Evolutionary conservation across 2,797 vertebrate species (phyloP).

Genomic region (Leuciscus waleckii): DNA sequence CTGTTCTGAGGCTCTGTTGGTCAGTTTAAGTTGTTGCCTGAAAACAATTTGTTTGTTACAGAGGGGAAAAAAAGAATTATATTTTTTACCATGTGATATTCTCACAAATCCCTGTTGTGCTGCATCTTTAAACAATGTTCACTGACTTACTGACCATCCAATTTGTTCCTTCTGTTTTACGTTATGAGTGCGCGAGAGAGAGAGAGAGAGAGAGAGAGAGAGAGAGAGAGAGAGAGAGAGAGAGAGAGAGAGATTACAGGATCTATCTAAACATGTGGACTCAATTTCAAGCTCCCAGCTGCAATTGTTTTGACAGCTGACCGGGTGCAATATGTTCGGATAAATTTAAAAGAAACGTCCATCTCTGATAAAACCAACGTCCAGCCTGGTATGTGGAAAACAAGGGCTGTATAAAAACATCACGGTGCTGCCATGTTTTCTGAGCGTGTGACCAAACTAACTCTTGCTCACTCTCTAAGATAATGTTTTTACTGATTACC

Average conservation of each 20-base stretch:
- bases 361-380: constrained; percentile 49
- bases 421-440: constrained; percentile 29
- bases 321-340: constrained; percentile 68
- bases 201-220: constrained; percentile 12
- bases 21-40: constrained; percentile 1
- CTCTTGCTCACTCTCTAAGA: constrained; percentile 8
- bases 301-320: constrained; percentile 80
- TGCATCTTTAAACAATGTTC: constrained; percentile 53
- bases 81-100: constrained; percentile 12
- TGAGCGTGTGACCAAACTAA: constrained; percentile 3
- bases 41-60: not conserved
- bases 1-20: not conserved
- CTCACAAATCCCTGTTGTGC: constrained; percentile 55
- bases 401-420: constrained; percentile 48
- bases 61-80: not conserved
- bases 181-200: constrained; percentile 62
- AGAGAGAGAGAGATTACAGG: constrained; percentile 49
- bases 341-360: constrained; percentile 70
- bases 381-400: constrained; percentile 46
- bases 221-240: constrained; percentile 32
- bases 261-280: constrained; percentile 71
- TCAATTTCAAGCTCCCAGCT: constrained; percentile 72
- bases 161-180: constrained; percentile 73
- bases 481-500: constrained; percentile 24
- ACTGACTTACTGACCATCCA: constrained; percentile 63